Conservation (phyloP, 2,888 invertebrate genomes). For the Palloptera scutellata region DNA sequence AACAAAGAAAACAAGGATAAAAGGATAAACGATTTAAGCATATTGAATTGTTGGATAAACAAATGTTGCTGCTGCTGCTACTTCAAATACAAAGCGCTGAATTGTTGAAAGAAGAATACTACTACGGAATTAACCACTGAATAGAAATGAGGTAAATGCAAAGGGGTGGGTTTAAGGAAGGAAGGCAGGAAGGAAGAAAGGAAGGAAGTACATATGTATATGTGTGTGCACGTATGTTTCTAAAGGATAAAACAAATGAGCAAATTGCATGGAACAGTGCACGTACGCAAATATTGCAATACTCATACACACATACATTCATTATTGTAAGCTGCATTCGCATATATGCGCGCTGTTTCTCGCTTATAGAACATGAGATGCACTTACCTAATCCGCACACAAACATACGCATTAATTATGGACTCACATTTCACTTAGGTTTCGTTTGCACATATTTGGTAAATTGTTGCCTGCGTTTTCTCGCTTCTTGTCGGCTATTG, state of each 20-base stretch:
- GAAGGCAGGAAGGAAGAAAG: background rate
- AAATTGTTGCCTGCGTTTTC: slow-evolving; percentile 26
- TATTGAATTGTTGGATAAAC: slow-evolving; percentile 28
- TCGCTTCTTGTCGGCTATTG: slow-evolving; percentile 26
- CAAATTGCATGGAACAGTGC: slow-evolving; percentile 19
- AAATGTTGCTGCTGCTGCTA: slow-evolving; percentile 7
- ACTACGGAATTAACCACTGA: too few relatives aligned
- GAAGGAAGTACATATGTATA: background rate
- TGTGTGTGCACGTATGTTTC: too few relatives aligned
- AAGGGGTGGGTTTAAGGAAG: background rate
- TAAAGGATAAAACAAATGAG: slow-evolving; percentile 10
- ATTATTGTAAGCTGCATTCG: slow-evolving; percentile 4
- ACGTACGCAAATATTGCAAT: slow-evolving; percentile 1
- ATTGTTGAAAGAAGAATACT: too few relatives aligned
- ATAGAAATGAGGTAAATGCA: background rate
- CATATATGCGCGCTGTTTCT: background rate
- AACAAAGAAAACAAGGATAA: slow-evolving; percentile 5
- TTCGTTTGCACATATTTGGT: slow-evolving; percentile 2
- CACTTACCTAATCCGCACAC: slow-evolving; percentile 34
- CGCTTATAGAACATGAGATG: slow-evolving; percentile 14
- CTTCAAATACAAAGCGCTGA: too few relatives aligned
- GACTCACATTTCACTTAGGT: slow-evolving; percentile 18
- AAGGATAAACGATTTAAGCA: slow-evolving; percentile 22
- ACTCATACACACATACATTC: background rate
- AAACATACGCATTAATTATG: slow-evolving; percentile 26